A percentile compares a stretch with the other conserved stretches of the same genome.
Evolutionary conservation across 2,113 vertebrate species (phyloP).

Genomic region (Chrysemys picta): DNA sequence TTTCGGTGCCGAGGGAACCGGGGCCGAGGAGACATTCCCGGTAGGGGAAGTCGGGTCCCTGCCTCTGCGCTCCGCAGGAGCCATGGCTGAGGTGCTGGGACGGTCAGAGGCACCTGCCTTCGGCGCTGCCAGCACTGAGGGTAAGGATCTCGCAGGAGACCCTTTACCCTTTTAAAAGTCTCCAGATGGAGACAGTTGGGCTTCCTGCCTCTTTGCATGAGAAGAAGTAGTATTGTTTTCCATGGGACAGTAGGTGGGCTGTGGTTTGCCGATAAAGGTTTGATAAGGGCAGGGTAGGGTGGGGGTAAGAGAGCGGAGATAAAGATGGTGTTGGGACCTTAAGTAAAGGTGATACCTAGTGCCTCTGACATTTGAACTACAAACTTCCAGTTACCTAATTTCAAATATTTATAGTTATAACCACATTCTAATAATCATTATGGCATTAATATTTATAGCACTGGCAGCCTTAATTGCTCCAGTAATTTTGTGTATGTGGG

Average conservation of each 20-base stretch:
- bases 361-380: too few species aligned
- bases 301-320: not conserved
- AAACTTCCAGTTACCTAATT: not conserved
- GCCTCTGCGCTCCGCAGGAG: too few species aligned
- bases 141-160: too few species aligned
- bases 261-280: not conserved
- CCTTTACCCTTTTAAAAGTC: too few species aligned
- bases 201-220: too few species aligned
- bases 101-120: too few species aligned
- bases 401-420: not conserved
- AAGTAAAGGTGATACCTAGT: fast-evolving
- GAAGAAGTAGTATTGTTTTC: not conserved
- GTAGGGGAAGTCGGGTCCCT: too few species aligned
- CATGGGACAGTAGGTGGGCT: not conserved
- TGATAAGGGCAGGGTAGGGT: not conserved
- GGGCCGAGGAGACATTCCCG: too few species aligned
- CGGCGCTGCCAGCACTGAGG: too few species aligned
- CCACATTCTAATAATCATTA: not conserved
- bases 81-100: too few species aligned
- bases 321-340: not conserved
- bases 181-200: too few species aligned
- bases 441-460: not conserved
- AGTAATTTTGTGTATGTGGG: not conserved
- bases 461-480: not conserved
- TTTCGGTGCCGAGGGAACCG: too few species aligned